These are phyloP conservation scores for Aethina tumida DNA, from an alignment of 1,140 invertebrate genomes.

Conservation along the genomic window DNA sequence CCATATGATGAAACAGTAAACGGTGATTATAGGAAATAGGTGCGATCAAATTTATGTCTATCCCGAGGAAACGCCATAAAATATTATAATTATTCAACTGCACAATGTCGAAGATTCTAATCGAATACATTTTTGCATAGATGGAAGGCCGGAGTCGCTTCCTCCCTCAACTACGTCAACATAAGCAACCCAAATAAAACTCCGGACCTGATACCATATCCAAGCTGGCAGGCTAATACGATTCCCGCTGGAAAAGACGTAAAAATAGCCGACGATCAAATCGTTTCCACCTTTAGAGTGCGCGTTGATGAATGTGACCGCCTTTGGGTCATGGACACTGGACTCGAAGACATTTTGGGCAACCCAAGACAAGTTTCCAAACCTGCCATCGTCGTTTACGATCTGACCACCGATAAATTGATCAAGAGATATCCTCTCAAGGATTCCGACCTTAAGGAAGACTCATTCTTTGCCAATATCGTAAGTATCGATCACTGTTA, in stretches of 20 bases:
- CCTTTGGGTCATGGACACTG: slow-evolving; percentile 66
- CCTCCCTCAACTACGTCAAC: slow-evolving; percentile 57
- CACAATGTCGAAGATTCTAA: not conserved
- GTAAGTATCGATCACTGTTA: slow-evolving; percentile 28
- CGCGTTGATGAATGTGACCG: slow-evolving; percentile 59
- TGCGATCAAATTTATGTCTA: too few relatives aligned
- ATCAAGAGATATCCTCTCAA: slow-evolving; percentile 55
- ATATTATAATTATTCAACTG: not conserved
- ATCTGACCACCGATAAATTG: slow-evolving; percentile 60
- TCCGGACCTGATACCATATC: slow-evolving; percentile 57
- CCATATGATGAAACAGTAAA: too few relatives aligned
- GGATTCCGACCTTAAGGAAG: slow-evolving; percentile 51
- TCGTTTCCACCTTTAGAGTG: slow-evolving; percentile 44
- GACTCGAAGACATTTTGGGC: slow-evolving; percentile 60
- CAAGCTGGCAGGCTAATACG: slow-evolving; percentile 54
- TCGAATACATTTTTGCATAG: slow-evolving; percentile 28
- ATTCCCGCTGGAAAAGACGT: slow-evolving; percentile 34
- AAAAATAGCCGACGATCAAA: slow-evolving; percentile 30
- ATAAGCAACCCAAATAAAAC: slow-evolving; percentile 45
- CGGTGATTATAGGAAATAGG: too few relatives aligned
- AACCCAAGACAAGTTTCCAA: slow-evolving; percentile 47
- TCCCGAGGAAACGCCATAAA: too few relatives aligned
- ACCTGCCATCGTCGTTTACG: slow-evolving; percentile 58
- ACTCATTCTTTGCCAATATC: slow-evolving; percentile 61
- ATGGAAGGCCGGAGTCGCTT: slow-evolving; percentile 63